These are phyloP conservation scores for Troides aeacus DNA, from an alignment of 2,888 invertebrate genomes.

Conservation along the genomic window DNA sequence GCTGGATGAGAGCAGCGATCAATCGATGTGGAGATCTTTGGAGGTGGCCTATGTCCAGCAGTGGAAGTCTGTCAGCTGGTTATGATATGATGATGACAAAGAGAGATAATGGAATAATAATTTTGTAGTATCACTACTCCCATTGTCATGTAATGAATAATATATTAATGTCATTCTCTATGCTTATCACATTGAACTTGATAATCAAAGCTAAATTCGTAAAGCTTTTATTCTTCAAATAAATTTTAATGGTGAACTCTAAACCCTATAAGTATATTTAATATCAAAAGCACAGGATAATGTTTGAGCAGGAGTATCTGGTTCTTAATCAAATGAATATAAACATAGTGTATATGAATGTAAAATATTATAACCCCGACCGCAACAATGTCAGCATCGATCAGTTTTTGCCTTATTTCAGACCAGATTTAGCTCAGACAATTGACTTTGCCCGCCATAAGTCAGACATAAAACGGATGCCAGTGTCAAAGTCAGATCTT, in stretches of 20 bases:
- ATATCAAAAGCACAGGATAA: constrained; percentile 3
- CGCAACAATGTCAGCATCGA: constrained; percentile 24
- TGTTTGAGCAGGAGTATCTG: constrained; percentile 7
- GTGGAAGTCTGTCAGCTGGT: no score
- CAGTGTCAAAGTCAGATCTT: constrained; percentile 56
- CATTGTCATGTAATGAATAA: constrained; percentile 1
- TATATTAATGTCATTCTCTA: constrained; percentile 16
- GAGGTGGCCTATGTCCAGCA: no score
- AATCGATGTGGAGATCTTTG: no score
- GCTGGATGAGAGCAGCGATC: no score
- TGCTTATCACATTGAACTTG: not conserved
- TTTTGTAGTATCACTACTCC: constrained; percentile 2
- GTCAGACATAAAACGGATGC: constrained; percentile 74
- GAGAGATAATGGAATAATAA: not conserved
- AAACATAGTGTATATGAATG: not conserved
- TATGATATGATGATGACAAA: not conserved
- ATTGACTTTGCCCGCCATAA: constrained; percentile 69
- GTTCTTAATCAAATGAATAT: constrained; percentile 22
- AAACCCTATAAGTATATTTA: not conserved
- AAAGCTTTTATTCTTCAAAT: not conserved
- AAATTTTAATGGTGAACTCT: not conserved
- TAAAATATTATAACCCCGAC: constrained; percentile 19
- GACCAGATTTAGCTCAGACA: constrained; percentile 68
- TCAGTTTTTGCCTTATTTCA: constrained; percentile 50
- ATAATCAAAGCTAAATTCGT: not conserved